A percentile compares a stretch with the other conserved stretches of the same genome.
Evolutionary conservation across 2,888 invertebrate genomes (phyloP).

Genomic region (Thereva unica): DNA sequence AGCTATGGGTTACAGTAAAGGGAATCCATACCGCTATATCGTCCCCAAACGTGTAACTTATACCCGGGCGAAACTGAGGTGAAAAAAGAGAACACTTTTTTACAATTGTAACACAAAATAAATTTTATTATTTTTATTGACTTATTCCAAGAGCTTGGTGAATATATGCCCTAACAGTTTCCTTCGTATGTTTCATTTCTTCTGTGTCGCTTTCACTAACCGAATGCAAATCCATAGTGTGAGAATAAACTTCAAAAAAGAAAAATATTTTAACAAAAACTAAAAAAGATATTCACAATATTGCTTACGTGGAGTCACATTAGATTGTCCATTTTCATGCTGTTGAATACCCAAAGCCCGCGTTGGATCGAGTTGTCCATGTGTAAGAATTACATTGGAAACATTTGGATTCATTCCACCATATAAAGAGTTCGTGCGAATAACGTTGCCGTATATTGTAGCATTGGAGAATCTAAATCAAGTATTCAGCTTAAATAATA

Average conservation of each 20-base stretch:
- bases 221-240: constrained; percentile 52
- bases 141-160: no score
- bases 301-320: constrained; percentile 47
- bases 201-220: constrained; percentile 46
- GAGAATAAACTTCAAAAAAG: constrained; percentile 49
- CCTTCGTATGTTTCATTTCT: constrained; percentile 49
- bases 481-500: no score
- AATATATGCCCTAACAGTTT: no score
- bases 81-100: no score
- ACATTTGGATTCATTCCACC: constrained; percentile 59
- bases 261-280: not conserved
- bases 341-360: constrained; percentile 59
- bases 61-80: no score
- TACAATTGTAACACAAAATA: no score
- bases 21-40: no score
- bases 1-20: no score
- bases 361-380: constrained; percentile 64
- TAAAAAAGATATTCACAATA: constrained; percentile 11
- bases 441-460: constrained; percentile 39
- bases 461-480: no score
- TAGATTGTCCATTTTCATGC: constrained; percentile 39
- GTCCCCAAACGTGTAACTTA: no score
- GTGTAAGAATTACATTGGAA: constrained; percentile 61
- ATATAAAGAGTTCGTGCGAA: constrained; percentile 59
- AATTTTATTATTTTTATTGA: no score